phyloP scores from a whole-genome alignment of 2,888 invertebrate species.

The Heteropelma amictum region DNA sequence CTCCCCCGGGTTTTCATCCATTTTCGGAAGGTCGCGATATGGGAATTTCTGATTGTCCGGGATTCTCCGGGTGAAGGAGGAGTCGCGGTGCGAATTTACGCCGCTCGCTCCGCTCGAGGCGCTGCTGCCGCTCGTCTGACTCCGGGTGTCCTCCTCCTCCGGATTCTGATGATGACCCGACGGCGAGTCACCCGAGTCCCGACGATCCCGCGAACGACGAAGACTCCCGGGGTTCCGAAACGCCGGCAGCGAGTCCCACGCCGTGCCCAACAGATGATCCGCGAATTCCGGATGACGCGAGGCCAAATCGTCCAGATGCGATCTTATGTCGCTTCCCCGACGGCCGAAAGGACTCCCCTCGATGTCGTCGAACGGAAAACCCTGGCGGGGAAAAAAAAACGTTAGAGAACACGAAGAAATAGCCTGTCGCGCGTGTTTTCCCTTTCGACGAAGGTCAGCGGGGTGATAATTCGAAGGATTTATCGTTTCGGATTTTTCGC shows the following conservation, averaged over 20 bases:
- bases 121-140: slow-evolving; percentile 74
- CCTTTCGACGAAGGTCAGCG: no score
- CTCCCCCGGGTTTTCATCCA: slow-evolving; percentile 80
- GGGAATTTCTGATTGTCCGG: slow-evolving; percentile 63
- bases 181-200: slow-evolving; percentile 58
- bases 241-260: slow-evolving; percentile 71
- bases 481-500: no score
- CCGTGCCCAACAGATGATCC: slow-evolving; percentile 81
- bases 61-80: slow-evolving; percentile 46
- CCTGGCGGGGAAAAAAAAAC: slow-evolving; percentile 68
- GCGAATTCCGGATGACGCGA: slow-evolving; percentile 87
- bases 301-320: slow-evolving; percentile 84
- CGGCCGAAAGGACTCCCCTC: slow-evolving; percentile 81
- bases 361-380: slow-evolving; percentile 84
- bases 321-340: slow-evolving; percentile 76
- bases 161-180: slow-evolving; percentile 66
- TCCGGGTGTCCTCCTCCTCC: slow-evolving; percentile 75
- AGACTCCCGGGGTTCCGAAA: slow-evolving; percentile 64
- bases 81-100: slow-evolving; percentile 71
- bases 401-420: background rate
- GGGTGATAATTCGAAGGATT: no score
- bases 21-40: slow-evolving; percentile 81
- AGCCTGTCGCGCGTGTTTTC: no score
- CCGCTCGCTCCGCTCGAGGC: slow-evolving; percentile 71
- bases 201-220: slow-evolving; percentile 68